Evolutionary conservation across 2,888 invertebrate genomes (phyloP).

Genomic region (Melipona beecheii): DNA sequence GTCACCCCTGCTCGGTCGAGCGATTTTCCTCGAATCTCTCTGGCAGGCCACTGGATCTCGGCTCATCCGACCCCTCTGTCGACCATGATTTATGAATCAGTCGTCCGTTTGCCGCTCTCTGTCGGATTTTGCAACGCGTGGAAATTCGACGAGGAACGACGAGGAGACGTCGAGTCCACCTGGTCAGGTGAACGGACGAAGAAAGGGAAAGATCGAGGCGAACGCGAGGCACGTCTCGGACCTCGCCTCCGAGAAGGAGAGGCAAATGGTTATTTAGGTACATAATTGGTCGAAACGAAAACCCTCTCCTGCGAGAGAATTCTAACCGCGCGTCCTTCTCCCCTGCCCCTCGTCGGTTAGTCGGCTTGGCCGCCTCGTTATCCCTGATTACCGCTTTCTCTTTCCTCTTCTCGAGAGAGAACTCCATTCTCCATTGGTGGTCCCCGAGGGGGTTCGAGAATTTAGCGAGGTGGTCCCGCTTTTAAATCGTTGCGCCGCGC

Average conservation of each 20-base stretch:
- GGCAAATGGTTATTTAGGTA: conserved; percentile 62
- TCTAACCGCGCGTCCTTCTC: conserved; percentile 32
- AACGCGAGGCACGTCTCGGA: neutral
- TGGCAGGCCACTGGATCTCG: too few species aligned
- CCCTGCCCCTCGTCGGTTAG: neutral
- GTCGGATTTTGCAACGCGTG: too few species aligned
- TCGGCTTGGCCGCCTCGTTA: conserved; percentile 52
- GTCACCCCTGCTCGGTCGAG: conserved; percentile 4
- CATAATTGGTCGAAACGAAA: conserved; percentile 71
- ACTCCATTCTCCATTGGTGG: conserved; percentile 68
- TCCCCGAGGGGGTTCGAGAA: conserved; percentile 46
- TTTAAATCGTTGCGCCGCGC: conserved; percentile 59
- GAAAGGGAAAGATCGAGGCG: too few species aligned
- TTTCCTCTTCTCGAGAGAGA: conserved; percentile 34
- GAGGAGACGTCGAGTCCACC: too few species aligned
- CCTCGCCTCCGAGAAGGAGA: conserved; percentile 21
- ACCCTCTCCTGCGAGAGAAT: conserved; percentile 43
- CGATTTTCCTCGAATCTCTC: conserved; percentile 48
- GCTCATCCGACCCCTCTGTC: too few species aligned
- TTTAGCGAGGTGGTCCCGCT: conserved; percentile 62
- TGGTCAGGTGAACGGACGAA: too few species aligned
- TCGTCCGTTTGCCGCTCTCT: neutral
- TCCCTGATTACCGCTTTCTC: conserved; percentile 66
- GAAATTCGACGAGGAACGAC: too few species aligned
- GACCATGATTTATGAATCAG: conserved; percentile 51